Evolutionary conservation across 2,113 vertebrate species (phyloP), one percentile per base, ranked within the genome.

Genomic region (Amblyopsis rosae): DNA sequence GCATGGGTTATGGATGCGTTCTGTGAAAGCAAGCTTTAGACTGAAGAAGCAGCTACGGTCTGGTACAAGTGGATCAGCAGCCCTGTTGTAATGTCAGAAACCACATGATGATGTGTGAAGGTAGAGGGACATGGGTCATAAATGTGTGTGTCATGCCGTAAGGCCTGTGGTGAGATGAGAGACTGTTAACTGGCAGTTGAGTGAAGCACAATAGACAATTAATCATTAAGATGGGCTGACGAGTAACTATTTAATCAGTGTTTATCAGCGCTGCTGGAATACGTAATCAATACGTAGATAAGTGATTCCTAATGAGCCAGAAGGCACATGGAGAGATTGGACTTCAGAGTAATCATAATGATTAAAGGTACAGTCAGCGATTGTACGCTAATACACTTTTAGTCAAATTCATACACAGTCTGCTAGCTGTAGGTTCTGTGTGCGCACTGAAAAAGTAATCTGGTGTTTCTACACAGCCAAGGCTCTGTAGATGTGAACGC

Each of bases 161-260:
- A 49, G 69, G 45, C 49, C 62, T 15, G 58, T 15, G 57, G 65
- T 15, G n/a, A 26, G 58, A n/a, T 45, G 65, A 73, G 66, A 62
- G 32, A 15, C 6, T 57, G 7, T 7, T 15, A 8, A 3, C 13
- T 67, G 70, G n/a, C 51, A 73, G 75, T 75, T 80, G 15, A 61
- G 60, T 76, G 67, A 16, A 45, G 67, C 68, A 74, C 12, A 46
- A 51, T 57, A n/a, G 48, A 55, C 57, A 66, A 46, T 81, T 81
- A 67, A 77, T 88, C 73, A 85, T 16, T 35, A 12, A n/a, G 75
- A 69, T 74, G 70, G 62, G 59, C 50, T 72, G 53, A 81, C 86
- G 62, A 83, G 50, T 82, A 68, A 81, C 65, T 81, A 64, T 69
- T 80, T 79, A 73, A 12, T 49, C 10, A 35, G 47, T 58, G 12